These are phyloP conservation scores for Rotaria macrura DNA, from an alignment of 2,888 invertebrate species.

Conservation along the genomic window DNA sequence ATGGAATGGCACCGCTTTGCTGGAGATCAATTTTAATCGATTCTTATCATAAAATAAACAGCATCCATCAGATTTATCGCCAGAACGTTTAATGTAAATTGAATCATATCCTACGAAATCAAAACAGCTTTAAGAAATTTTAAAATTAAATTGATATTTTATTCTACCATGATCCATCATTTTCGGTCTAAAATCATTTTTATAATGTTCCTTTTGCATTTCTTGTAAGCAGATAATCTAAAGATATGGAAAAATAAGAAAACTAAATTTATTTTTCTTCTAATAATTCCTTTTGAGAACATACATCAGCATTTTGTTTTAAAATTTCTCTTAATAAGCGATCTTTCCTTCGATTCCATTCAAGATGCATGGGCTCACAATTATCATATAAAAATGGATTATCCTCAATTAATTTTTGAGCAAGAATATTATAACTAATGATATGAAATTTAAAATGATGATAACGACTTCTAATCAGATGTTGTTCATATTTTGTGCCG, in stretches of 20 bases:
- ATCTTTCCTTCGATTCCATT: constrained; percentile 62
- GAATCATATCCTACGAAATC: background rate
- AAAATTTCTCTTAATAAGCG: constrained; percentile 57
- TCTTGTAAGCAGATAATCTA: constrained; percentile 80
- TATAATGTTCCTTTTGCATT: constrained; percentile 67
- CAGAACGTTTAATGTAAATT: background rate
- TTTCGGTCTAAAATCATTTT: constrained; percentile 55
- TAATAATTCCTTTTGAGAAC: constrained; percentile 31
- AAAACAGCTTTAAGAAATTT: too few relatives aligned
- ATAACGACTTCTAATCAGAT: background rate
- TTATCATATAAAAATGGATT: constrained; percentile 64
- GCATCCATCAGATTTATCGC: constrained; percentile 16
- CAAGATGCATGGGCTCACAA: constrained; percentile 53
- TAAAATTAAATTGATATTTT: too few relatives aligned
- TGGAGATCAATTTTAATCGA: background rate
- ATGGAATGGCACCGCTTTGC: constrained; percentile 10
- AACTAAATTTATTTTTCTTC: background rate
- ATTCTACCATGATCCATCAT: constrained; percentile 50
- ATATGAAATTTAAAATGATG: constrained; percentile 26
- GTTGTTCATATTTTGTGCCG: background rate
- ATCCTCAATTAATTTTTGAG: constrained; percentile 66
- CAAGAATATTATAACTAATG: constrained; percentile 66
- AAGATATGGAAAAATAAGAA: constrained; percentile 41
- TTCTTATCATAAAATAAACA: background rate
- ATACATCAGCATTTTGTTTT: constrained; percentile 57